Evolutionary conservation across 2,797 vertebrate species (phyloP).

Genomic region (Takifugu rubripes): DNA sequence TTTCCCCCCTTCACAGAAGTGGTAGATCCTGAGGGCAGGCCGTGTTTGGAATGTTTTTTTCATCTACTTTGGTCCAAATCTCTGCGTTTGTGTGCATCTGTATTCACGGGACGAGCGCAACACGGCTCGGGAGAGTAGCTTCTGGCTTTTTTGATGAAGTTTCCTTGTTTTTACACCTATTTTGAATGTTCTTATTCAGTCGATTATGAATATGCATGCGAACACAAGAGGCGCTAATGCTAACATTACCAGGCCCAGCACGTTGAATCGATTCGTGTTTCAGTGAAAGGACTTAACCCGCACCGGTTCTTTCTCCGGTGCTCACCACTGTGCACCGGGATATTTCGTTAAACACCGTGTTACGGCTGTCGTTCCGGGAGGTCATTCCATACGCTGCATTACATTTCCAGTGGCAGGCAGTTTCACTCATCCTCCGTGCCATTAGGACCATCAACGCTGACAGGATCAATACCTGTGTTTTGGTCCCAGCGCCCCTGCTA

Average conservation of each 20-base stretch:
- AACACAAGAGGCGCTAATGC: not conserved
- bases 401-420: conserved; percentile 65
- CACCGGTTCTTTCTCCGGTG: conserved; percentile 6
- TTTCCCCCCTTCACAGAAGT: conserved; percentile 55
- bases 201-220: conserved; percentile 19
- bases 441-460: conserved; percentile 97
- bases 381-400: conserved; percentile 48
- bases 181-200: conserved; percentile 19
- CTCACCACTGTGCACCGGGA: conserved; percentile 19
- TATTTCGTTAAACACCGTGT: conserved; percentile 48
- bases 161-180: conserved; percentile 46
- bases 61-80: conserved; percentile 37
- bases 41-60: conserved; percentile 37
- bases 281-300: no score
- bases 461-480: conserved; percentile 98
- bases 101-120: conserved; percentile 18
- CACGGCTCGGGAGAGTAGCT: conserved; percentile 46
- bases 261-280: not conserved
- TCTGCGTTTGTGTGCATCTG: conserved; percentile 21
- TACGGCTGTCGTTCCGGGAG: conserved; percentile 28
- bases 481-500: conserved; percentile 91
- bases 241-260: not conserved
- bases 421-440: conserved; percentile 84
- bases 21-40: conserved; percentile 75
- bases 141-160: conserved; percentile 64